Conservation (phyloP, 2,113 vertebrate genomes). For the Mesocricetus auratus region DNA sequence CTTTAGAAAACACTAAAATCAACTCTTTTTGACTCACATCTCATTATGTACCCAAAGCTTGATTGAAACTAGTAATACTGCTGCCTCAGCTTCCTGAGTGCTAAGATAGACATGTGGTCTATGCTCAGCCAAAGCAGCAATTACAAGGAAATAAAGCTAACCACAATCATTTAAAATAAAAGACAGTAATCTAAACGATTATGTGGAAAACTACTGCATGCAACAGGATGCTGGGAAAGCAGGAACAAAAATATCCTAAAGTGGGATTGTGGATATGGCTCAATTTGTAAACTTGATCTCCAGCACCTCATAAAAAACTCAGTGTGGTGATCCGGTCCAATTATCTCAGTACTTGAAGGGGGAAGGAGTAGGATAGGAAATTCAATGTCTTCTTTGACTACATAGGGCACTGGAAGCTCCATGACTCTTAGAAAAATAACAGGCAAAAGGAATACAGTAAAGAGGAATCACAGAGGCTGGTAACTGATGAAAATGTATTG, state of each 20-base stretch:
- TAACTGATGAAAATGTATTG: too few species aligned
- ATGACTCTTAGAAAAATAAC: too few species aligned
- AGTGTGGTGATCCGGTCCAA: background rate
- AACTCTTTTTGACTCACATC: background rate
- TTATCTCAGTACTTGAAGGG: background rate
- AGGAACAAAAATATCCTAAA: background rate
- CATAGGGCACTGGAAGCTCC: too few species aligned
- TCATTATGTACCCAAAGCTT: background rate
- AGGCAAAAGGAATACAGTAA: too few species aligned
- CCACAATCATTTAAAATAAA: background rate
- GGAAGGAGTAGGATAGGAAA: background rate
- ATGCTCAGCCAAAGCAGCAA: accelerated
- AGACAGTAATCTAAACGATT: background rate
- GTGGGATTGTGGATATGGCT: background rate
- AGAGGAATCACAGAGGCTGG: too few species aligned
- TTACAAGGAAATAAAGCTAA: background rate
- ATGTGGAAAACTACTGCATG: background rate
- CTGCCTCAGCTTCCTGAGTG: too few species aligned
- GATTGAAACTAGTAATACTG: background rate
- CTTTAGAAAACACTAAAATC: background rate
- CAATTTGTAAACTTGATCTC: background rate
- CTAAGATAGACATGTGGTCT: background rate
- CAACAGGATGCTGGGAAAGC: background rate
- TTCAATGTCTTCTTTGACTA: too few species aligned
- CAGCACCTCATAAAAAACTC: background rate